A percentile compares a stretch with the other conserved stretches of the same genome.
phyloP scores from a whole-genome alignment of 2,888 invertebrate species.

The Lamellibrachia columna region DNA sequence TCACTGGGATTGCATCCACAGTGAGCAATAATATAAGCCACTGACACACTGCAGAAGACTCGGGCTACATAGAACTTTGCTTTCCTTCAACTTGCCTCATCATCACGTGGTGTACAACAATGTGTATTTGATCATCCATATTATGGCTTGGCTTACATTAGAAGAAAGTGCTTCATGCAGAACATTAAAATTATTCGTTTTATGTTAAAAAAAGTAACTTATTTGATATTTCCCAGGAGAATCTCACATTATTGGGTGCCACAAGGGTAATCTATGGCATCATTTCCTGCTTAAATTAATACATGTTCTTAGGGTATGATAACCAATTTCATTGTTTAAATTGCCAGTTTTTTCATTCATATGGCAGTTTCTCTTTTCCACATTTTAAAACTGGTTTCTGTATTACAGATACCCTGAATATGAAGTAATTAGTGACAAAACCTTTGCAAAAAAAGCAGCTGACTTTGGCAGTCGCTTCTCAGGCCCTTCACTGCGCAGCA shows the following conservation, averaged over 20 bases:
- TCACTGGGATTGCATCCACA: too few relatives aligned
- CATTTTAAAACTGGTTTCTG: background rate
- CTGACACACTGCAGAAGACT: too few relatives aligned
- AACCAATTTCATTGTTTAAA: background rate
- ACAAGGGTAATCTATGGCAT: too few relatives aligned
- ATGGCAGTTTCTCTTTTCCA: too few relatives aligned
- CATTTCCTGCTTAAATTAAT: too few relatives aligned
- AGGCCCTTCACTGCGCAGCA: conserved; percentile 82
- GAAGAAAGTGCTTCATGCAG: background rate
- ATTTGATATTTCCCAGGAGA: too few relatives aligned
- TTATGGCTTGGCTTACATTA: background rate
- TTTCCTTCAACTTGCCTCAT: too few relatives aligned
- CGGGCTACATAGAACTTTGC: too few relatives aligned
- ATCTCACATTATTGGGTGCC: too few relatives aligned
- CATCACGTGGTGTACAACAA: too few relatives aligned
- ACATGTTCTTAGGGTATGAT: too few relatives aligned
- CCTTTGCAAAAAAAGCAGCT: conserved; percentile 84
- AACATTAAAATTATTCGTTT: background rate
- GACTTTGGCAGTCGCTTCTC: conserved; percentile 90
- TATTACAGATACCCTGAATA: conserved; percentile 81
- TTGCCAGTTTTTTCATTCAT: background rate
- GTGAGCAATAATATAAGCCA: too few relatives aligned
- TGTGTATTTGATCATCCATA: background rate
- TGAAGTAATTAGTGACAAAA: conserved; percentile 88
- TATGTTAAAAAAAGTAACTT: background rate